Evolutionary conservation across 2,113 vertebrate species (phyloP).

Genomic region (Canis aureus): DNA sequence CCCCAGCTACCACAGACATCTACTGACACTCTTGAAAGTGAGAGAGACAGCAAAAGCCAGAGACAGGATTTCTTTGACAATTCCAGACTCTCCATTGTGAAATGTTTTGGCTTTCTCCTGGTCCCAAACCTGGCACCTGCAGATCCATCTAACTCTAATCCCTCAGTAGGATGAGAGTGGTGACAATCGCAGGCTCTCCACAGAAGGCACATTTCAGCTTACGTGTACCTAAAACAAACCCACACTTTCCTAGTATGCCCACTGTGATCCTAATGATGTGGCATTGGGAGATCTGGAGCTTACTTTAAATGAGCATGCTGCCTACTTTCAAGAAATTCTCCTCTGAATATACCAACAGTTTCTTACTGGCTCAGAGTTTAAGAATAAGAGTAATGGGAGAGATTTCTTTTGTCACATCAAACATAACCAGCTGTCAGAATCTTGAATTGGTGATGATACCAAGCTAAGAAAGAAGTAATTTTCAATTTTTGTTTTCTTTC

Average conservation of each 20-base stretch:
- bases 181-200: background rate
- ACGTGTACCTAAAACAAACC: background rate
- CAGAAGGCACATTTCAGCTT: background rate
- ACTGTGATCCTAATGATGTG: background rate
- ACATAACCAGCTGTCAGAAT: background rate
- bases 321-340: background rate
- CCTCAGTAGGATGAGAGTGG: background rate
- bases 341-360: background rate
- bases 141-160: constrained; percentile 32
- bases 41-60: background rate
- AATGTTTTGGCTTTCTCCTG: background rate
- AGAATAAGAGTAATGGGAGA: background rate
- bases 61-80: background rate
- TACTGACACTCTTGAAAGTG: background rate
- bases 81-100: background rate
- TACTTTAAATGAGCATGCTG: background rate
- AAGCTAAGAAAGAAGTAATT: background rate
- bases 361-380: background rate
- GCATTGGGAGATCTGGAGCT: background rate
- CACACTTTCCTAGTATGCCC: background rate
- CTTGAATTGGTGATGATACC: background rate
- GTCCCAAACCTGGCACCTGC: background rate
- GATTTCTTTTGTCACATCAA: background rate
- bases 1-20: background rate
- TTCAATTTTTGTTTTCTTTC: background rate